Evolutionary conservation across 2,888 invertebrate genomes (phyloP).

Genomic region (Drosophila buzzatii): DNA sequence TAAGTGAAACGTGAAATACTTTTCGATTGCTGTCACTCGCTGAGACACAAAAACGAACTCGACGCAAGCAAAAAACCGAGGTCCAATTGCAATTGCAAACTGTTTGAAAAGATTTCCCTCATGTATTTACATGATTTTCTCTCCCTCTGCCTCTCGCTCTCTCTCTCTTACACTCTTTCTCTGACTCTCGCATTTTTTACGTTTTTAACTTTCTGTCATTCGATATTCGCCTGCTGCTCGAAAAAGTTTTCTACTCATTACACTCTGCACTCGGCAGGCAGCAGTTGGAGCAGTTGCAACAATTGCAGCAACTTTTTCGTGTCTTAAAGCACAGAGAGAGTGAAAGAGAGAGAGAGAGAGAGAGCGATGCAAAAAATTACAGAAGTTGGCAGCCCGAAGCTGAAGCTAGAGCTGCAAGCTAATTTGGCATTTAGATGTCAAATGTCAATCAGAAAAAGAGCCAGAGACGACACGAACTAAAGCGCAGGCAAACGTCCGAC

Average conservation of each 20-base stretch:
- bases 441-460: conserved; percentile 74
- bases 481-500: conserved; percentile 13
- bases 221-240: conserved; percentile 11
- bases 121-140: conserved; percentile 29
- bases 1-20: background rate
- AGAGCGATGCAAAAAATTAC: background rate
- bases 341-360: background rate
- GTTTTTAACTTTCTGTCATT: conserved; percentile 36
- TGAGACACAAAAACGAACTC: background rate
- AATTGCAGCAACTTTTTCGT: conserved; percentile 41
- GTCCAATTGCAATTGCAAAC: conserved; percentile 13
- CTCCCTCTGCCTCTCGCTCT: background rate
- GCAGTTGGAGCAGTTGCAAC: background rate
- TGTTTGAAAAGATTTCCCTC: conserved; percentile 35
- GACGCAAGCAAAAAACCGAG: conserved; percentile 2
- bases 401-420: conserved; percentile 55
- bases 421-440: conserved; percentile 81
- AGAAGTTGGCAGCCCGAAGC: conserved; percentile 15
- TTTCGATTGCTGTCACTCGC: background rate
- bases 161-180: background rate
- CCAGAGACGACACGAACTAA: conserved; percentile 2
- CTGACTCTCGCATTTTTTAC: conserved; percentile 1
- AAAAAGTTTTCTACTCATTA: conserved; percentile 67
- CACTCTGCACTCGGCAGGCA: conserved; percentile 47
- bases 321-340: conserved; percentile 35